Conservation (phyloP, 2,113 vertebrate genomes). For the Hippopotamus amphibius region DNA sequence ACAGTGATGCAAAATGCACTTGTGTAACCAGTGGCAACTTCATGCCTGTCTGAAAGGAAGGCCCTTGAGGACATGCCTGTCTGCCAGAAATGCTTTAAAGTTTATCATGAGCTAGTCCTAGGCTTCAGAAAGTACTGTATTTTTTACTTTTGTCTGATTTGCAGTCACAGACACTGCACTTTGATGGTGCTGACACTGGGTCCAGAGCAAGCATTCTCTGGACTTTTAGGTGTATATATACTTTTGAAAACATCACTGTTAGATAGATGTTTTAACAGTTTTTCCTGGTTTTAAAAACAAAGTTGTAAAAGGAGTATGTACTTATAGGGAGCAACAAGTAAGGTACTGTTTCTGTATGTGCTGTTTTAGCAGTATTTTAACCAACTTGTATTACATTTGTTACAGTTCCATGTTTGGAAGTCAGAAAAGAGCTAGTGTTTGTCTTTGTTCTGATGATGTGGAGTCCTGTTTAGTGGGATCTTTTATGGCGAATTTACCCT, state of each 20-base stretch:
- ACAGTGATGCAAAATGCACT: conserved; percentile 62
- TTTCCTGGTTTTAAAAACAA: conserved; percentile 78
- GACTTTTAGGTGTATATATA: conserved; percentile 85
- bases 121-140: conserved; percentile 85
- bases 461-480: conserved; percentile 70
- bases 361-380: conserved; percentile 87
- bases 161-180: conserved; percentile 88
- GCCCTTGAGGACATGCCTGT: conserved; percentile 66
- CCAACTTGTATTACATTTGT: conserved; percentile 84
- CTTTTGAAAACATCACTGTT: conserved; percentile 84
- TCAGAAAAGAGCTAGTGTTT: conserved; percentile 83
- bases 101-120: conserved; percentile 81
- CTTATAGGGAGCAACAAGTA: conserved; percentile 85
- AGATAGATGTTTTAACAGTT: conserved; percentile 77
- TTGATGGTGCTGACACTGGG: conserved; percentile 88
- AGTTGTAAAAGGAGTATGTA: conserved; percentile 73
- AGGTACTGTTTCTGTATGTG: conserved; percentile 86
- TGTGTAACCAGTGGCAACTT: conserved; percentile 55
- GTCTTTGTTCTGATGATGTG: conserved; percentile 81
- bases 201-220: conserved; percentile 81
- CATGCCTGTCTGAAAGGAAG: conserved; percentile 66
- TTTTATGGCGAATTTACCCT: conserved; percentile 59
- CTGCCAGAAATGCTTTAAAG: conserved; percentile 84
- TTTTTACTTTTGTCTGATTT: conserved; percentile 84
- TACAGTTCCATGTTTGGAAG: conserved; percentile 79